Evolutionary conservation across 2,113 vertebrate species (phyloP).

Genomic region (Antigone vipio): DNA sequence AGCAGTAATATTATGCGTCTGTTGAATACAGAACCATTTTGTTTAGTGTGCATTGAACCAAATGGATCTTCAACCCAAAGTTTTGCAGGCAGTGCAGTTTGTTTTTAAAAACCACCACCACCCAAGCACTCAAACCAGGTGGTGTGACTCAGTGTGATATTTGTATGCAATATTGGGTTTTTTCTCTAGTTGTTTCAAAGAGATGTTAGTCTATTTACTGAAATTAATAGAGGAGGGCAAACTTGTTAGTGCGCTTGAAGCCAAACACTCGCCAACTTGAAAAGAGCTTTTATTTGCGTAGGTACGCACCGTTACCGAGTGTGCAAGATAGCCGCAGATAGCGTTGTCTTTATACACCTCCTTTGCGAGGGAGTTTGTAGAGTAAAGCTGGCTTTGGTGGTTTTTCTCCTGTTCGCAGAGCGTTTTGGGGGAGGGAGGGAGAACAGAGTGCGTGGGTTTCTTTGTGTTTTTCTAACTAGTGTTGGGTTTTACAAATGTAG

Average conservation of each 20-base stretch:
- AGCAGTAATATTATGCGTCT: not conserved
- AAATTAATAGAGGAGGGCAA: not conserved
- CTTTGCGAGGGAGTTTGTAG: not conserved
- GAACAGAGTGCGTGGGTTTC: not conserved
- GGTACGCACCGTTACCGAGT: not conserved
- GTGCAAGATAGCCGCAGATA: too few species aligned
- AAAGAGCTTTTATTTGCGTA: not conserved
- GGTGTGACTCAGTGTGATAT: not conserved
- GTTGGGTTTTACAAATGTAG: not conserved
- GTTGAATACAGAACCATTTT: not conserved
- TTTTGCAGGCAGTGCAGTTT: not conserved
- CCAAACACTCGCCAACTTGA: not conserved
- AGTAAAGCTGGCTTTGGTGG: not conserved
- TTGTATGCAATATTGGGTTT: not conserved
- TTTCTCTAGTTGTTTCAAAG: not conserved
- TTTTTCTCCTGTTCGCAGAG: not conserved
- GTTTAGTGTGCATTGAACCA: not conserved
- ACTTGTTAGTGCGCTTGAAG: not conserved
- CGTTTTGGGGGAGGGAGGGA: not conserved
- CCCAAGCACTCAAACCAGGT: not conserved
- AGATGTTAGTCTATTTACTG: not conserved
- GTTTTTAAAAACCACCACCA: not conserved
- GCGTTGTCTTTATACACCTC: accelerated
- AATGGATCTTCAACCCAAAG: not conserved
- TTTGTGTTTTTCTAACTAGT: not conserved